Evolutionary conservation across 2,888 invertebrate genomes (phyloP).

Genomic region (Acrobasis suavella): DNA sequence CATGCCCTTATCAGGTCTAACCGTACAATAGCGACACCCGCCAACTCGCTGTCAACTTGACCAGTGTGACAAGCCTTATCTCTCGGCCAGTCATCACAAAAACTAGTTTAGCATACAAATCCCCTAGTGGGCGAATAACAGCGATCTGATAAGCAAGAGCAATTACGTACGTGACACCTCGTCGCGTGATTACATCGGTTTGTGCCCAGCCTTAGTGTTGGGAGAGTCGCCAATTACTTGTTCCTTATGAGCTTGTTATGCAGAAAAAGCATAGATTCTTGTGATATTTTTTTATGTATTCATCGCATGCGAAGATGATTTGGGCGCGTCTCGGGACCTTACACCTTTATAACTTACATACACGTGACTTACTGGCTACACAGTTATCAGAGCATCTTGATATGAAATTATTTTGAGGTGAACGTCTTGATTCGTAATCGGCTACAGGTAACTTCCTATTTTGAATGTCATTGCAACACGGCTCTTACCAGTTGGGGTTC

Average conservation of each 20-base stretch:
- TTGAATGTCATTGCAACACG: too few relatives aligned
- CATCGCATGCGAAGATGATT: conserved; percentile 5
- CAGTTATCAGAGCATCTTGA: not conserved
- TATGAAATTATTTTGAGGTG: not conserved
- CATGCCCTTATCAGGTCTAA: too few relatives aligned
- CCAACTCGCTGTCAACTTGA: not conserved
- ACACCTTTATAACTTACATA: not conserved
- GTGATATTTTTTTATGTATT: conserved; percentile 1
- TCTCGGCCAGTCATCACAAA: conserved; percentile 41
- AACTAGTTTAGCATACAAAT: conserved; percentile 75
- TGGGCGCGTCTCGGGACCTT: not conserved
- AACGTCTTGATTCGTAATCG: too few relatives aligned
- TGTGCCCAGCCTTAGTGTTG: conserved; percentile 47
- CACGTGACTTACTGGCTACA: not conserved
- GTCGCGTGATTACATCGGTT: conserved; percentile 52
- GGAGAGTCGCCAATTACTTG: conserved; percentile 66
- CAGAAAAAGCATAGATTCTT: conserved; percentile 25
- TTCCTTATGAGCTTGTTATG: conserved; percentile 44
- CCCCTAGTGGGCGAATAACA: conserved; percentile 62
- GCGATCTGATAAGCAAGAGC: conserved; percentile 63
- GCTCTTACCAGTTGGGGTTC: too few relatives aligned
- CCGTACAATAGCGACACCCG: too few relatives aligned
- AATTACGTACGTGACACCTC: conserved; percentile 81
- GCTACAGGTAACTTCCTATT: too few relatives aligned
- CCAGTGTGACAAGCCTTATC: conserved; percentile 8